Evolutionary conservation across 2,888 invertebrate species (phyloP), one percentile per base, ranked within the genome.

Genomic region (Caenorhabditis uteleia): DNA sequence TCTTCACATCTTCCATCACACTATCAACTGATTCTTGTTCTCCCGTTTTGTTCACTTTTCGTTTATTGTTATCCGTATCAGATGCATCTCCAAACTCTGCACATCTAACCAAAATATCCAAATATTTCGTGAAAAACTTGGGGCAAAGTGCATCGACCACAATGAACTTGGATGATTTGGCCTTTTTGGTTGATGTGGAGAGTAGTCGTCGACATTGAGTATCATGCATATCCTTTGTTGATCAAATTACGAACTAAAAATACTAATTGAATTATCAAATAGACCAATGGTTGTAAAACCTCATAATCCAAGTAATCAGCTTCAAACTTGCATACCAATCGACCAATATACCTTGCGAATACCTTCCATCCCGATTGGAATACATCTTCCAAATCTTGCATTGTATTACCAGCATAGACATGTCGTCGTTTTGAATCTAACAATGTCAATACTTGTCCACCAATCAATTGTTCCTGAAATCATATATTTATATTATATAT

Each of bases 71-170:
- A 31, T 54, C 53, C 16, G 45, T 20, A 23, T 60, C 49, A 14
- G 50, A 45, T 2, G 56, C 53, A n/a, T 64, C 64, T n/a, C 64
- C 64, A 27, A 64, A 64, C 26, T 64, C 64, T 2, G 64, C 64
- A 16, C 64, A 64, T 47, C 64, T 45, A 8, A 58, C 50, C 21
- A 64, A 39, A 49, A 64, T 58, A 34, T 64, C 58, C 27, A 64
- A 38, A 27, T 64, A 58, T 46, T 64, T 64, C 10, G 31, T 23
- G 47, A 64, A 58, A 16, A 64, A 64, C 10, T 49, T 49, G 2
- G 64, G 64, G 33, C 64, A 64, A 0, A 64, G 48, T 3, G 53
- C 39, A 20, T 64, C 64, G 18, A 64, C 40, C 12, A 64, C 50
- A 10, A 54, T 45, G 33, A 51, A 64, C 43, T 48, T 20, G 2